Conservation (phyloP, 2,888 invertebrate species). For the Mesorhabditis belari region DNA sequence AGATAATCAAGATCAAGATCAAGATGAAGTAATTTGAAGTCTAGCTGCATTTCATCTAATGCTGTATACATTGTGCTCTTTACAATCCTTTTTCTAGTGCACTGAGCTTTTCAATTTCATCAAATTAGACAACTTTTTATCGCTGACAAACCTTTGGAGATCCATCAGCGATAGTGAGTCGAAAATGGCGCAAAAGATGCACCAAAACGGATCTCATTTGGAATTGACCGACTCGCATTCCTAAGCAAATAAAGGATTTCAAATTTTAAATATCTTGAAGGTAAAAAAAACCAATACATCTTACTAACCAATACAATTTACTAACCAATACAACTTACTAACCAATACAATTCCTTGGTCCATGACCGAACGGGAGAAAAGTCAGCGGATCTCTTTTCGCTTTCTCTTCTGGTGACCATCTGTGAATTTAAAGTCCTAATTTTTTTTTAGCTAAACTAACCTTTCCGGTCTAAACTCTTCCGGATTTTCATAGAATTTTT, state of each 20-base stretch:
- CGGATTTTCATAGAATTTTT: background rate
- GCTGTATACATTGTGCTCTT: too few relatives aligned
- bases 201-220: background rate
- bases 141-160: background rate
- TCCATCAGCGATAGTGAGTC: background rate
- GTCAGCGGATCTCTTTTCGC: constrained; percentile 7
- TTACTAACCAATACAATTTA: constrained; percentile 5
- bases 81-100: too few relatives aligned
- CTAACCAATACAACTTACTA: constrained; percentile 1
- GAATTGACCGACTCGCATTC: background rate
- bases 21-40: too few relatives aligned
- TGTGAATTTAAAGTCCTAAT: too few relatives aligned
- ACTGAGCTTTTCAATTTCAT: too few relatives aligned
- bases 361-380: constrained; percentile 11
- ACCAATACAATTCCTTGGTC: constrained; percentile 8
- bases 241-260: background rate
- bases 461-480: background rate
- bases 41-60: too few relatives aligned
- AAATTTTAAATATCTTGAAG: background rate
- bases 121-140: too few relatives aligned
- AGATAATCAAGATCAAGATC: too few relatives aligned
- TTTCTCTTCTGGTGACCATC: constrained; percentile 2
- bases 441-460: background rate
- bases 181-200: background rate
- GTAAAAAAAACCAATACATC: too few relatives aligned